Evolutionary conservation across 2,888 invertebrate genomes (phyloP).

Genomic region (Norana najaformis): DNA sequence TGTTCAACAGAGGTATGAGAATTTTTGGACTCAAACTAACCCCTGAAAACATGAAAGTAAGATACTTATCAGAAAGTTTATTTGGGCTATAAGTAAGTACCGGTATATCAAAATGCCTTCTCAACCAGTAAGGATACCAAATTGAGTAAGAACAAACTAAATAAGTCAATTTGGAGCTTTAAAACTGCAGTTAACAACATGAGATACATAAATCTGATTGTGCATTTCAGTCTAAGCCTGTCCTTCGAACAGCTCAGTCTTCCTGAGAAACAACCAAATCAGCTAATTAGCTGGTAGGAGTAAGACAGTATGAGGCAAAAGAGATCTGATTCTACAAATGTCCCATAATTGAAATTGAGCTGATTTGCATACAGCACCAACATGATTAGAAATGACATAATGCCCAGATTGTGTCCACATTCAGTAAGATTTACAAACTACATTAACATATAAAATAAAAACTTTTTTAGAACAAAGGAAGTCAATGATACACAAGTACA

Average conservation of each 20-base stretch:
- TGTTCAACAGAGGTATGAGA: not conserved
- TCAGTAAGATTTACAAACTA: too few relatives aligned
- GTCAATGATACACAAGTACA: not conserved
- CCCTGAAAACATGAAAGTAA: not conserved
- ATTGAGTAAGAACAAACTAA: not conserved
- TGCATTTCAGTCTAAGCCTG: not conserved
- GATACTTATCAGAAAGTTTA: not conserved
- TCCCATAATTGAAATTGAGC: too few relatives aligned
- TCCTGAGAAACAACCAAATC: not conserved
- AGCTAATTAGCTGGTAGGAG: too few relatives aligned
- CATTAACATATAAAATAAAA: not conserved
- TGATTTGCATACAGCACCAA: too few relatives aligned
- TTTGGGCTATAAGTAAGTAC: not conserved
- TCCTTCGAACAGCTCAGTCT: not conserved
- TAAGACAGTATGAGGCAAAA: too few relatives aligned
- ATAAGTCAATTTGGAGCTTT: not conserved
- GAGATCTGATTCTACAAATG: too few relatives aligned
- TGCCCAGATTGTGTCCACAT: too few relatives aligned
- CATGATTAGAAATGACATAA: too few relatives aligned
- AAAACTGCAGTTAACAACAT: not conserved
- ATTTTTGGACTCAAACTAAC: not conserved
- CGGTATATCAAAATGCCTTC: not conserved
- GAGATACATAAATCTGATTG: not conserved
- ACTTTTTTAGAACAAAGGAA: not conserved
- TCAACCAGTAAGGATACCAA: not conserved